Base-by-base conservation (phyloP, 2,888 invertebrate species). In the Sesamia inferens region DNA sequence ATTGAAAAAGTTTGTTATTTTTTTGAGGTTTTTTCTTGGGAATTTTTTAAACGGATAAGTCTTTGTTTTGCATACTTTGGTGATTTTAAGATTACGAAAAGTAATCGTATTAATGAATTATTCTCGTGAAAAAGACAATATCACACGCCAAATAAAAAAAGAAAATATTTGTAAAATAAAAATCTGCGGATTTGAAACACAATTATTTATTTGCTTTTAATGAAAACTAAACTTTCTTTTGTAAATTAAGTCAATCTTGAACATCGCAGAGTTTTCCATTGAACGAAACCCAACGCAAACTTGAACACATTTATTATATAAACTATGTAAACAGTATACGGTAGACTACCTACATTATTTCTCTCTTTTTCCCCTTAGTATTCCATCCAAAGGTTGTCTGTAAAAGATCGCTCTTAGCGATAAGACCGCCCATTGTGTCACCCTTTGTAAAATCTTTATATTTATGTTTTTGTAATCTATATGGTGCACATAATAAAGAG, bases 1-100 rank as follows among this genome's bases (percentile, higher is more conserved):
- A 83, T 61, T n/a, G n/a, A 16, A 65, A 22, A 39, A 31, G 8
- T 55, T 62, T 22, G 10, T 1, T 48, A 51, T 65, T 64, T 16
- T 64, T 19, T 6, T 14, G 39, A 14, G n/a, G 13, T 13, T 31
- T n/a, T 19, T 2, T 24, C 48, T 24, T 19, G 4, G 4, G 2
- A 68, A 19, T 13, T 22, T 39, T 14, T 22, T 10, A 48, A 13
- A 3, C 31, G 0, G 5, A 48, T 39, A 16, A 6, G 11, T 16
- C 6, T 4, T 69, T 10, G 6, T 39, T 48, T 6, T 22, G 7
- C 2, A 5, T 31, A n/a, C 11, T 0, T 48, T 51, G 19, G 7
- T 7, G 19, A 51, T 51, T 8, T 51, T 51, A 19, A 51, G 13
- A 44, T 44, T 44, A 44, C 7, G 19, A 19, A 10, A 58, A 58